phyloP scores from a whole-genome alignment of 2,113 vertebrate genomes.

The Gulo gulo region DNA sequence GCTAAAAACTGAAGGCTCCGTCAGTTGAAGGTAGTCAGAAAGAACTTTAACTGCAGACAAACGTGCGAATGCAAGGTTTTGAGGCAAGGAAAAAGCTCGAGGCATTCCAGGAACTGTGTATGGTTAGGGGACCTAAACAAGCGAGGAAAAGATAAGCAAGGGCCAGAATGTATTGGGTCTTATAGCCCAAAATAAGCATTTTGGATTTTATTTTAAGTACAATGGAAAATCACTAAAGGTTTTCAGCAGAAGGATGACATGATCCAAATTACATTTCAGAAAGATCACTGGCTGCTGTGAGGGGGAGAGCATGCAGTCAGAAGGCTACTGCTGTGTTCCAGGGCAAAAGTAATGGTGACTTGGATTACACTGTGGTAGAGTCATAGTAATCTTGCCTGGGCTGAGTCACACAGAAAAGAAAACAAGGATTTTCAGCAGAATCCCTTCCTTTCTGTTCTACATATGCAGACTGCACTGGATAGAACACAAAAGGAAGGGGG shows the following conservation, averaged over 20 bases:
- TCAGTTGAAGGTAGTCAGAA: not conserved
- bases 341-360: not conserved
- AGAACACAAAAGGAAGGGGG: not conserved
- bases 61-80: not conserved
- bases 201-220: constrained; percentile 8
- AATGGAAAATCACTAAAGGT: constrained; percentile 27
- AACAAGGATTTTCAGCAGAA: not conserved
- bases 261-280: constrained; percentile 32
- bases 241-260: constrained; percentile 27
- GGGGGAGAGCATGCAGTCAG: not conserved
- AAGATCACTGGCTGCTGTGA: not conserved
- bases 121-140: not conserved
- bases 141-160: not conserved
- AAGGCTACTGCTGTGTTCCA: not conserved
- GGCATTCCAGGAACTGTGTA: not conserved
- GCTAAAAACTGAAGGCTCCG: constrained; percentile 12
- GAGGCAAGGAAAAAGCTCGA: not conserved
- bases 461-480: not conserved
- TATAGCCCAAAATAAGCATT: not conserved
- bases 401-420: not conserved
- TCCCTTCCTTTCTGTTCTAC: not conserved
- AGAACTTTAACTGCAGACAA: not conserved
- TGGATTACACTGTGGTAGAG: not conserved
- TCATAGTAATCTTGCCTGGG: not conserved
- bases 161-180: not conserved